Percentiles rank a stretch among this genome's conserved stretches.
phyloP scores from a whole-genome alignment of 2,888 invertebrate species.

The Sarcophaga carnaria region DNA sequence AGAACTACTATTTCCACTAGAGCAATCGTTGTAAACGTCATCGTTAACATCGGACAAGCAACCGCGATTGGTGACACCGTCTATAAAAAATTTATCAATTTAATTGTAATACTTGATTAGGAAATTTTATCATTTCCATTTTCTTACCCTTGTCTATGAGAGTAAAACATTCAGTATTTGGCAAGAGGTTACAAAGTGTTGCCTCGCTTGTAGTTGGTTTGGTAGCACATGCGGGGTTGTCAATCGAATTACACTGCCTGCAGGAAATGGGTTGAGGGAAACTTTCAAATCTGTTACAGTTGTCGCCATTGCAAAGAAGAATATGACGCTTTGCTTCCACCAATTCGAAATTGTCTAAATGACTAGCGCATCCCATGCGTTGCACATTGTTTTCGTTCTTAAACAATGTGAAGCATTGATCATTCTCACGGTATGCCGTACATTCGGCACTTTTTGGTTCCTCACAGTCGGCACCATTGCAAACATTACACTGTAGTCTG shows the following conservation, averaged over 20 bases:
- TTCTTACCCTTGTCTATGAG: slow-evolving; percentile 71
- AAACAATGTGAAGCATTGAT: slow-evolving; percentile 77
- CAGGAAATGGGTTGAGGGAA: slow-evolving; percentile 69
- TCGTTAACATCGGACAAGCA: slow-evolving; percentile 73
- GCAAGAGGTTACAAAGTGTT: slow-evolving; percentile 69
- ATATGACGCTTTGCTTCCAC: slow-evolving; percentile 72
- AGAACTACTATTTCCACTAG: slow-evolving; percentile 65
- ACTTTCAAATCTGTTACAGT: slow-evolving; percentile 74
- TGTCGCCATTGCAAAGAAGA: slow-evolving; percentile 73
- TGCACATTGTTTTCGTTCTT: slow-evolving; percentile 62
- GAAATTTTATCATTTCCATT: not conserved
- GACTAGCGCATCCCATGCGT: slow-evolving; percentile 77
- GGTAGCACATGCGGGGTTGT: slow-evolving; percentile 70
- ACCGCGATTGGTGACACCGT: slow-evolving; percentile 74
- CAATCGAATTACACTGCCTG: slow-evolving; percentile 72
- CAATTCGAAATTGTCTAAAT: slow-evolving; percentile 70
- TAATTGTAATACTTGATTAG: not conserved
- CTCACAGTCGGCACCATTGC: slow-evolving; percentile 71
- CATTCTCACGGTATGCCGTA: slow-evolving; percentile 73
- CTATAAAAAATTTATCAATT: slow-evolving; percentile 57
- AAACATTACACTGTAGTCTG: slow-evolving; percentile 74
- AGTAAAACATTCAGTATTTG: slow-evolving; percentile 73
- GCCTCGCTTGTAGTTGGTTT: rapidly evolving
- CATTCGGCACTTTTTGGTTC: slow-evolving; percentile 69
- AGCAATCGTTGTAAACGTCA: slow-evolving; percentile 73